Evolutionary conservation across 2,888 invertebrate genomes (phyloP), one percentile per base, ranked within the genome.

Genomic region (Caenorhabditis sinica): DNA sequence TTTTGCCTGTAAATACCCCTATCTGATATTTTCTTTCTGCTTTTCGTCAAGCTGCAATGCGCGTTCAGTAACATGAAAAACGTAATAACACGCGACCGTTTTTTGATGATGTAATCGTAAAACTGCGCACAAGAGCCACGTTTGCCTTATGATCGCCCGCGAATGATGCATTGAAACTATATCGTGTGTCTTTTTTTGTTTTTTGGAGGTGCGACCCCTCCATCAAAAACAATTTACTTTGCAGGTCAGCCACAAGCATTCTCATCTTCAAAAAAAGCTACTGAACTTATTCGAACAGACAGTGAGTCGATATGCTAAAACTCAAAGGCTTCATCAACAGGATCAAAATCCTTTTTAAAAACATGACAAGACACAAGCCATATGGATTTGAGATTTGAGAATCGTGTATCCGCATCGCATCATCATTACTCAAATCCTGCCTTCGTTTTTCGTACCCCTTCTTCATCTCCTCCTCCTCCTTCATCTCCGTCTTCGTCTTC

Each of bases 371-470:
- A 56, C 5, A 25, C 45, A 36, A 20, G 17, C 20, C 23, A 66
- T 30, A 58, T 66, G 66, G 36, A 45, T 23, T 40, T n/a, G 25
- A 45, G 60, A 76, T 73, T 30, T n/a, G 25, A 45, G 60, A 76
- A 61, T 30, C 49, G 45, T 60, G 60, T 60, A 61, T 76, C 77
- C 49, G 69, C 63, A 51, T 65, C 58, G 72, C 56, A 72, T 80
- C 72, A 80, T 72, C 80, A 73, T 80, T 73, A 80, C 66, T 72
- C 63, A 65, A 72, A 60, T 58, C 56, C 23, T 74, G 17, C 58
- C 30, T 45, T 72, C 36, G 40, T 43, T 45, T 58, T 58, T 8
- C 36, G n/a, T 28, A 30, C 20, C 33, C 36, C 30, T 56, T 36
- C 33, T 23, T 23, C 15, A 11, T 25, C 40, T 25, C 43, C 2